Base-by-base conservation (phyloP, 2,797 vertebrate genomes). In the Sebastolobus altivelis region DNA sequence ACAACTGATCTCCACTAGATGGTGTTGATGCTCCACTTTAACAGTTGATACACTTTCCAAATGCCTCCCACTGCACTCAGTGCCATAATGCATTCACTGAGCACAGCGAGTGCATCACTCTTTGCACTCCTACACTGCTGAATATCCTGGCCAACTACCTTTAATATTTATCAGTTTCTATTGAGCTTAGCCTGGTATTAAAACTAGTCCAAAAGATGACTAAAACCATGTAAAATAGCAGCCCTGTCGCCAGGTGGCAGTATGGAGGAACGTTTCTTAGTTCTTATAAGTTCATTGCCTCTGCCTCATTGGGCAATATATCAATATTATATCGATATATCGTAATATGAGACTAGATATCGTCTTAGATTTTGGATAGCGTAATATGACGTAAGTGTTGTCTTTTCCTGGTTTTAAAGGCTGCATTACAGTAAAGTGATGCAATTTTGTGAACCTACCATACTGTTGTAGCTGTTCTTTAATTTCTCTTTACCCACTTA, bases 1-100 rank as follows among this genome's bases (percentile, higher is more conserved):
- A 60, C 52, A 25, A 22, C 65, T 72, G n/a, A 11, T 82, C 40
- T 60, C 92, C 94, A 91, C 88, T 89, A 89, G 92, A 88, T 90
- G 94, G 91, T n/a, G 80, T 16, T 37, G 27, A 55, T 75, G 72
- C 66, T 85, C 37, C 73, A 88, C 25, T 52, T 38, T 12, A 75
- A 46, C 9, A 25, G 9, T 3, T 54, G n/a, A 46, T 29, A 2
- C 33, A 55, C 14, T 3, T 43, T 72, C 8, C 12, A 52, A 67
- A 80, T 31, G 35, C 40, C 58, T 82, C 61, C 67, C 43, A 71
- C 76, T 75, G 80, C 79, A 61, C 43, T 79, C 68, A 33, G 18
- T 54, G 46, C 68, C 46, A 67, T 79, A 65, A 71, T 75, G 49
- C 52, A 58, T 79, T 77, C 22, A 70, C 46, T 70, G 65, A 81